Conservation (phyloP, 1,140 invertebrate genomes). For the Panulirus ornatus region DNA sequence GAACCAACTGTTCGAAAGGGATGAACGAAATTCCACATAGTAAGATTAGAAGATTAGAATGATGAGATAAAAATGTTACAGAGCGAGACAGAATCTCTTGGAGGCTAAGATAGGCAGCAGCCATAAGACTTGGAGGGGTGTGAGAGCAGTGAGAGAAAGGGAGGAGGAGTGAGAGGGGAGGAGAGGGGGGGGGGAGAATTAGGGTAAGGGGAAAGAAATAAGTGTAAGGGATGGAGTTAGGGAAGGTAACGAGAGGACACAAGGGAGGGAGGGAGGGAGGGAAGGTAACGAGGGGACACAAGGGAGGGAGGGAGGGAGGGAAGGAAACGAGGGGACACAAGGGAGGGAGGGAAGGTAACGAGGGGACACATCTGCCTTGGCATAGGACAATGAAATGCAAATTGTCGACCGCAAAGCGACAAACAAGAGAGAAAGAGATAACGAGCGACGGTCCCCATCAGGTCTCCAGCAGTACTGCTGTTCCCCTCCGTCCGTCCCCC, state of each 20-base stretch:
- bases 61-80: not conserved
- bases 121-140: not conserved
- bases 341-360: constrained; percentile 2
- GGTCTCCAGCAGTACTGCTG: not conserved
- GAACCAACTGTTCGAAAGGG: too few species aligned
- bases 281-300: not conserved
- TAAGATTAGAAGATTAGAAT: too few species aligned
- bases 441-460: not conserved
- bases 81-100: not conserved
- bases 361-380: constrained; percentile 19
- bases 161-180: not conserved
- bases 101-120: not conserved
- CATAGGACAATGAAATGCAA: constrained; percentile 29
- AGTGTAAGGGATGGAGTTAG: not conserved
- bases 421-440: constrained; percentile 34
- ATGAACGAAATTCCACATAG: too few species aligned
- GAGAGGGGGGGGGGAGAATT: not conserved
- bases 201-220: not conserved
- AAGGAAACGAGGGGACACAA: not conserved
- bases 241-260: not conserved
- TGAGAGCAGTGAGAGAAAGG: not conserved
- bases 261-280: not conserved
- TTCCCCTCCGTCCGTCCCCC: not conserved
- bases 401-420: constrained; percentile 36
- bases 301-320: not conserved